These are phyloP conservation scores for Microplitis deprimator DNA, from an alignment of 2,888 invertebrate genomes.

Conservation along the genomic window DNA sequence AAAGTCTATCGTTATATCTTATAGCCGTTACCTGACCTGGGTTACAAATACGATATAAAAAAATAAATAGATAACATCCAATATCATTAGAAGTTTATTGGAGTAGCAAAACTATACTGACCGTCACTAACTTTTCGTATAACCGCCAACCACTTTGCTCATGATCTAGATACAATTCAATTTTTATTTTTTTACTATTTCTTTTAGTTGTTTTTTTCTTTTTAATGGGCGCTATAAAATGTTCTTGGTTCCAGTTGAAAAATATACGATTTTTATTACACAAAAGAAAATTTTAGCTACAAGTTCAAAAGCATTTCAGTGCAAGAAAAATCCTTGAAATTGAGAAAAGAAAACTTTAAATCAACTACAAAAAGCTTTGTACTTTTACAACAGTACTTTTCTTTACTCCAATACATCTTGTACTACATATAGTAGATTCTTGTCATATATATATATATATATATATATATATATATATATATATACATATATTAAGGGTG, in stretches of 20 bases:
- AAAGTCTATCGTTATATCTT: not conserved
- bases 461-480: too few relatives aligned
- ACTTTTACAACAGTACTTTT: not conserved
- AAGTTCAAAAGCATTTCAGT: not conserved
- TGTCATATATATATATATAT: too few relatives aligned
- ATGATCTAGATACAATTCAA: not conserved
- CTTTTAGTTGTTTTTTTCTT: not conserved
- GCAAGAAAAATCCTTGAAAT: not conserved
- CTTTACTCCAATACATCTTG: not conserved
- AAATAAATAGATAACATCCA: not conserved
- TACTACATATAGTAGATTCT: too few relatives aligned
- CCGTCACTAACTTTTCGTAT: not conserved
- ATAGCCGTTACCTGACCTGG: conserved; percentile 5
- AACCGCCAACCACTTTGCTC: not conserved
- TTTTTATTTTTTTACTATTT: not conserved
- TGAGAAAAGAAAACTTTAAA: conserved; percentile 11
- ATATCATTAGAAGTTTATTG: conserved; percentile 16
- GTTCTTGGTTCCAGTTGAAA: not conserved
- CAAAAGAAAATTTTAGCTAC: not conserved
- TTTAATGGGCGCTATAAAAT: not conserved
- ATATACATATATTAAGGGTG: too few relatives aligned
- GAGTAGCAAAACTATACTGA: not conserved
- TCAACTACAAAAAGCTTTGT: not conserved
- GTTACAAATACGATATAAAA: not conserved
- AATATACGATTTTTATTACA: not conserved